phyloP scores from a whole-genome alignment of 2,113 vertebrate genomes.

The Scytalopus superciliaris region DNA sequence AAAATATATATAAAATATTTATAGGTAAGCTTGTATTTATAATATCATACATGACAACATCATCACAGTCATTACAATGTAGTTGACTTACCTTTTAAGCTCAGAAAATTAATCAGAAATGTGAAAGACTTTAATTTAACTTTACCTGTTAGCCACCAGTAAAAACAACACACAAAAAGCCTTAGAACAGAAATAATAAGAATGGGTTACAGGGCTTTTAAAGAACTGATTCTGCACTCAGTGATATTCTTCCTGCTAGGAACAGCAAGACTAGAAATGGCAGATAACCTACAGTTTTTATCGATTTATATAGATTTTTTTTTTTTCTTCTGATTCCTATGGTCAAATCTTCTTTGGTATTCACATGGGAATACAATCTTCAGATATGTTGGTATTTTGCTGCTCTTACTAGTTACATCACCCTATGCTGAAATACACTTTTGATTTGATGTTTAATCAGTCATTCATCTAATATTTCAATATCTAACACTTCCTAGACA shows the following conservation, averaged over 20 bases:
- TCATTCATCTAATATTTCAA: not conserved
- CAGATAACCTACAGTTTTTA: not conserved
- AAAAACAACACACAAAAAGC: not conserved
- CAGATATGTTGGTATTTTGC: not conserved
- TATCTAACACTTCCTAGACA: not conserved
- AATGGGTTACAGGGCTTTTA: not conserved
- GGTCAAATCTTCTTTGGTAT: not conserved
- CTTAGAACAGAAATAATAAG: not conserved
- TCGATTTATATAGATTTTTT: accelerated
- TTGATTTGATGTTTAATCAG: not conserved
- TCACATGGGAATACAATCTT: not conserved
- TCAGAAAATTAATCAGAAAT: not conserved
- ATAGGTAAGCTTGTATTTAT: not conserved
- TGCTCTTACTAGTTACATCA: not conserved
- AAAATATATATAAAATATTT: not conserved
- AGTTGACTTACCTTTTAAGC: not conserved
- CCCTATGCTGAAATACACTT: not conserved
- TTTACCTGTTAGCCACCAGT: not conserved
- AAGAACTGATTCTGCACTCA: not conserved
- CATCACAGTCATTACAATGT: not conserved
- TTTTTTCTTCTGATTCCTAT: not conserved
- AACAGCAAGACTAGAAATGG: not conserved
- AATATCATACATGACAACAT: not conserved
- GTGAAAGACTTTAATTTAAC: not conserved
- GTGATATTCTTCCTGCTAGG: not conserved